Evolutionary conservation across 2,113 vertebrate genomes (phyloP).

Genomic region (Channa maculata): DNA sequence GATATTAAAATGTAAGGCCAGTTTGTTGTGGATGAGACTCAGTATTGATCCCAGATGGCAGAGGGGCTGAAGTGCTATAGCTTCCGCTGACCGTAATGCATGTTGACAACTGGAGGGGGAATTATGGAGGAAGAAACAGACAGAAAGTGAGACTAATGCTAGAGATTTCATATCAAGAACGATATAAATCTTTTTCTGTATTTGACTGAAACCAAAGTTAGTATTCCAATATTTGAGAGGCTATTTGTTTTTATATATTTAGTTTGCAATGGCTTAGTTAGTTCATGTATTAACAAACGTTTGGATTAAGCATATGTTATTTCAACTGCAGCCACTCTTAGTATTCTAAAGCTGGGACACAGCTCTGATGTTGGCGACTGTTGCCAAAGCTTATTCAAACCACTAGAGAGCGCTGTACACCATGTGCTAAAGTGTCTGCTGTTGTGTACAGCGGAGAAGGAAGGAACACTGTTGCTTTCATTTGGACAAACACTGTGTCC

Average conservation of each 20-base stretch:
- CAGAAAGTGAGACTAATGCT: conserved; percentile 66
- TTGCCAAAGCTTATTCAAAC: neutral
- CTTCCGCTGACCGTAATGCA: conserved; percentile 72
- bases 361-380: neutral
- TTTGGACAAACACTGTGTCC: conserved; percentile 16
- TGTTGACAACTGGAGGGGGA: conserved; percentile 66
- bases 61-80: conserved; percentile 71
- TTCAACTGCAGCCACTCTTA: neutral
- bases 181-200: conserved; percentile 28
- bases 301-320: too few species aligned
- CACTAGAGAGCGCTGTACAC: conserved; percentile 64
- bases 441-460: neutral
- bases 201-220: conserved; percentile 17
- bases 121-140: conserved; percentile 57
- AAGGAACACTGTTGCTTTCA: neutral
- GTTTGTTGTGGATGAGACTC: conserved; percentile 78
- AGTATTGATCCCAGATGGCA: conserved; percentile 86
- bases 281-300: too few species aligned
- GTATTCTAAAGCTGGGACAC: neutral
- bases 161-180: conserved; percentile 54
- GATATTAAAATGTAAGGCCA: conserved; percentile 83
- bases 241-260: too few species aligned
- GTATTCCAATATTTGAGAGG: neutral
- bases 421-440: neutral
- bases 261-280: too few species aligned